Percentiles rank a stretch among this genome's conserved stretches.
Conservation (phyloP, 2,113 vertebrate genomes). For the Oxygymnocypris stewartii region DNA sequence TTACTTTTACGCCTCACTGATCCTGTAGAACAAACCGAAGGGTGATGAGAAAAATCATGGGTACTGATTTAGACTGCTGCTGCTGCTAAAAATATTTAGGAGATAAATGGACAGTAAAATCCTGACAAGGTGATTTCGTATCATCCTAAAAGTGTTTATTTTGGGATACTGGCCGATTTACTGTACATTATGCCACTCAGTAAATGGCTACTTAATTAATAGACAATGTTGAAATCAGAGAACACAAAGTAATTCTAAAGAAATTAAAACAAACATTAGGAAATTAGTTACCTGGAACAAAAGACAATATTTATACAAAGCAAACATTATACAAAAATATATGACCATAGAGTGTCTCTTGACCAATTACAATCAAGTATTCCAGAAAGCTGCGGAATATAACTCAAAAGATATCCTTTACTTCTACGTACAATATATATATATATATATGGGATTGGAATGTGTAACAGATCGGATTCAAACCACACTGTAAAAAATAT, state of each 20-base stretch:
- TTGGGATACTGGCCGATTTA: background rate
- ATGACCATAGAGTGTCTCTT: background rate
- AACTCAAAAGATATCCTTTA: background rate
- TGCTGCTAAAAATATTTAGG: background rate
- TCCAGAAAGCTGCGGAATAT: background rate
- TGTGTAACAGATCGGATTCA: background rate
- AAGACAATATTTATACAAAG: too few relatives aligned
- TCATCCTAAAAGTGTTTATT: background rate
- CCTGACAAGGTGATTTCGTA: background rate
- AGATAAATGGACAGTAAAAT: background rate
- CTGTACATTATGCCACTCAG: background rate
- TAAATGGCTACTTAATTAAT: background rate
- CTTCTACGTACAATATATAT: background rate
- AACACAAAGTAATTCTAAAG: background rate
- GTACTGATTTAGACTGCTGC: background rate
- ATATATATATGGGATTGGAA: background rate
- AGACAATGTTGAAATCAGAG: background rate
- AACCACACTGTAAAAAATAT: background rate
- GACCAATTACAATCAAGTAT: background rate
- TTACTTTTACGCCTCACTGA: constrained; percentile 88
- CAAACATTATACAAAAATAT: background rate
- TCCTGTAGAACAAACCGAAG: constrained; percentile 81
- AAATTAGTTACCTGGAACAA: background rate
- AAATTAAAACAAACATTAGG: background rate
- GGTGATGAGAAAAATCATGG: background rate